Evolutionary conservation across 2,888 invertebrate genomes (phyloP).

Genomic region (Mamestra brassicae): DNA sequence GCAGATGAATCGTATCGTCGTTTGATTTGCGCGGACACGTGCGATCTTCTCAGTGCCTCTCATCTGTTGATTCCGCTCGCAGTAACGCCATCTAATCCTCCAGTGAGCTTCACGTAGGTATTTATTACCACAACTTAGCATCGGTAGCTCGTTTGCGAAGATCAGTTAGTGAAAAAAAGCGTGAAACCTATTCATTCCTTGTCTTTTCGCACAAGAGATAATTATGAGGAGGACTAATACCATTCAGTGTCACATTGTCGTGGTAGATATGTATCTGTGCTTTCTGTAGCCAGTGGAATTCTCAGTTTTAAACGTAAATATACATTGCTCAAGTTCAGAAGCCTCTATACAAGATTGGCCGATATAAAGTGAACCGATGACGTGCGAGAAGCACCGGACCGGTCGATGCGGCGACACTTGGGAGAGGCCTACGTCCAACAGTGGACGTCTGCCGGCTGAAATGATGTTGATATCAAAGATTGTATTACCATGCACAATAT

Average conservation of each 20-base stretch:
- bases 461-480: too few relatives aligned
- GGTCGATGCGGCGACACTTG: too few relatives aligned
- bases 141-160: slow-evolving; percentile 5
- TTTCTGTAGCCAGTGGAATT: not conserved
- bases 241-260: not conserved
- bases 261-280: not conserved
- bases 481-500: too few relatives aligned
- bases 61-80: slow-evolving; percentile 34
- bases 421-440: too few relatives aligned
- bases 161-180: slow-evolving; percentile 14
- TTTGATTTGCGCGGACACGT: slow-evolving; percentile 5
- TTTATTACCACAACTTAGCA: slow-evolving; percentile 31
- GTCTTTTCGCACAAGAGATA: slow-evolving; percentile 14
- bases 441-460: too few relatives aligned
- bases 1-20: slow-evolving; percentile 63
- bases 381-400: too few relatives aligned
- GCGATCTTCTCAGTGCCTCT: slow-evolving; percentile 10
- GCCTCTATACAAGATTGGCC: too few relatives aligned
- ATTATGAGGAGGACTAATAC: slow-evolving; percentile 10
- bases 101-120: slow-evolving; percentile 4
- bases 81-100: slow-evolving; percentile 1
- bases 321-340: too few relatives aligned
- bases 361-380: too few relatives aligned
- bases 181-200: slow-evolving; percentile 5
- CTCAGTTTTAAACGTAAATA: too few relatives aligned